Base-by-base conservation (phyloP, 1,140 invertebrate genomes). In the Drosophila sp. region DNA sequence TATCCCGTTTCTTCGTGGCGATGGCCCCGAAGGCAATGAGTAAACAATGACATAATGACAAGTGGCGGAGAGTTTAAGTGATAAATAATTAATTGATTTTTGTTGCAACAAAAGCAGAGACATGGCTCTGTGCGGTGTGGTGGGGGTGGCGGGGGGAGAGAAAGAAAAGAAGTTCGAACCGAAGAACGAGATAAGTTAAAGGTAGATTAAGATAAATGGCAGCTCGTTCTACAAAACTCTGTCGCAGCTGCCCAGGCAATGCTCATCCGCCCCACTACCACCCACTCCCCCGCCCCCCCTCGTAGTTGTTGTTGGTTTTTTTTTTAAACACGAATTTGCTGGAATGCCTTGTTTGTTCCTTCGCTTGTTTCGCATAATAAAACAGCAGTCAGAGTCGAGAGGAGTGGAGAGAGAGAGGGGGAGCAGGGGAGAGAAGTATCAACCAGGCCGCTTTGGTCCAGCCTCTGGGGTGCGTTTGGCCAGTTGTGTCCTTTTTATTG, bases 31-130 rank as follows among this genome's bases (percentile, higher is more conserved):
- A 67, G 86, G 86, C 86, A 90, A 86, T 86, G 79, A 81, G 85
- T 79, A 91, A 91, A 91, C 90, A 91, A 91, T 91, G 90, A 90
- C 90, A 91, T 91, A 91, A 91, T 91, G 90, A 91, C 90, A 91
- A 91, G 90, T 91, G 82, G 85, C 80, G 90, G 83, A 90, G 90
- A 91, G 86, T 91, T 91, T 91, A 91, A 91, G 90, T 91, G 90
- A 91, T 91, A 91, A 91, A 91, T 91, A 91, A 91, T 91, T 91
- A 91, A 91, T 91, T 91, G 90, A 91, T 91, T 89, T 89, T 80
- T 89, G 80, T 91, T 86, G 83, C 80, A 89, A 85, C 85, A 90
- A 89, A 79, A 71, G 81, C 77, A 71, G 72, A 79, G 58, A 78
- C 67, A 70, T 62, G 57, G 55, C 38, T 10, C 23, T 27, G 25